phyloP scores from a whole-genome alignment of 2,888 invertebrate genomes.

The Bursaphelenchus okinawaensis region DNA sequence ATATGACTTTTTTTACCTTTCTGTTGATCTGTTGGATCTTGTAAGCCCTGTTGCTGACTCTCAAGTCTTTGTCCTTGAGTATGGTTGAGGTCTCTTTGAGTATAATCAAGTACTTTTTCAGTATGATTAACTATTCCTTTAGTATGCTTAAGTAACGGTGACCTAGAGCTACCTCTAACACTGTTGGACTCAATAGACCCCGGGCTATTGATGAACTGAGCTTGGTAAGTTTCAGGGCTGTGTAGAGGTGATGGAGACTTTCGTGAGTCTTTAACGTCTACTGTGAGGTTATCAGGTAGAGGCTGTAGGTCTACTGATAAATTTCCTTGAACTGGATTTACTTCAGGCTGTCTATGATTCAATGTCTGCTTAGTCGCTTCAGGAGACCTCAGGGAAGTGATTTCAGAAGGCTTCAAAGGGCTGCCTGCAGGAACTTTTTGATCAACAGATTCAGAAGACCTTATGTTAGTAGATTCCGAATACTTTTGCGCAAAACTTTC shows the following conservation, averaged over 20 bases:
- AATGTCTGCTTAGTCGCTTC: no score
- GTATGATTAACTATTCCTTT: not conserved
- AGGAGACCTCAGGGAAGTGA: no score
- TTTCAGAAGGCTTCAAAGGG: no score
- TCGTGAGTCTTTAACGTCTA: not conserved
- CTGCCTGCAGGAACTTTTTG: no score
- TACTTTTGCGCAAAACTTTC: not conserved
- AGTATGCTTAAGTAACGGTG: no score
- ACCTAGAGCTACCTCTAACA: no score
- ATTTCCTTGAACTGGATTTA: no score
- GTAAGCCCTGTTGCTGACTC: not conserved
- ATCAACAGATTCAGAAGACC: no score
- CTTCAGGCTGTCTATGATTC: no score
- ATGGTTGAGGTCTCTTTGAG: not conserved
- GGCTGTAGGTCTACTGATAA: not conserved
- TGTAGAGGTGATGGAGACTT: not conserved
- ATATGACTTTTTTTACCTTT: not conserved
- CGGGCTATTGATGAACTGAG: not conserved
- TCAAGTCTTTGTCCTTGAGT: no score
- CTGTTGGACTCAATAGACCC: not conserved
- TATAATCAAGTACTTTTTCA: not conserved
- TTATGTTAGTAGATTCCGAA: no score
- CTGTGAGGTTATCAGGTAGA: not conserved
- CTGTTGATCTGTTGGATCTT: not conserved
- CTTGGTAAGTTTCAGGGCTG: not conserved